Conservation (phyloP, 64 coral and sea anemone species). For the Platygyra sinensis region DNA sequence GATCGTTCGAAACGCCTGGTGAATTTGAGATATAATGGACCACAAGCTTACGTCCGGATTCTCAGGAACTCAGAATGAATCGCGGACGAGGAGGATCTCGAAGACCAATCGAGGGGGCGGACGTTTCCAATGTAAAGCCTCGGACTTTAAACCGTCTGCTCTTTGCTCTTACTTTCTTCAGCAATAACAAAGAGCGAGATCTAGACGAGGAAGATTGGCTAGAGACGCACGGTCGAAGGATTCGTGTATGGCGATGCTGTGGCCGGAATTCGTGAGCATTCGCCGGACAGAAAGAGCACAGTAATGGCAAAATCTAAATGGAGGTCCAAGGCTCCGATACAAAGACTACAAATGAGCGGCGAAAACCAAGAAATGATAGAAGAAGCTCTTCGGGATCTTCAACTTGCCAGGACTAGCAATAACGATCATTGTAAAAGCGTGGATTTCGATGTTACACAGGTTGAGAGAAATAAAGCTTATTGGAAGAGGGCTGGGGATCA, state of each 20-base stretch:
- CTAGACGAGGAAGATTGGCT: background rate
- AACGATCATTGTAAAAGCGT: background rate
- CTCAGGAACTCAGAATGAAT: background rate
- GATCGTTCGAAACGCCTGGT: background rate
- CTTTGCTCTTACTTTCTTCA: background rate
- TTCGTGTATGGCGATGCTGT: background rate
- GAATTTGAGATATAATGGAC: background rate
- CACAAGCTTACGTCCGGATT: background rate
- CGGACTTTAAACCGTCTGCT: background rate
- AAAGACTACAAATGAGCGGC: constrained; percentile 74
- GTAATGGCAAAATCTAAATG: background rate
- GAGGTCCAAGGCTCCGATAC: constrained; percentile 72
- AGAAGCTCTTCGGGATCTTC: constrained; percentile 61
- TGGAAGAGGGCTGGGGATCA: constrained; percentile 78
- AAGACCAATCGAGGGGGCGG: constrained; percentile 38
- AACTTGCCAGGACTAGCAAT: constrained; percentile 1
- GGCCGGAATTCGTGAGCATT: background rate
- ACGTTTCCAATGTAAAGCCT: background rate
- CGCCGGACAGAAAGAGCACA: background rate
- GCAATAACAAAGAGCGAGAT: constrained; percentile 1
- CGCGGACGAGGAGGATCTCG: constrained; percentile 18
- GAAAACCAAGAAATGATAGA: constrained; percentile 71
- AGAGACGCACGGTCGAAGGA: background rate
- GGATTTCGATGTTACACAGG: constrained; percentile 32
- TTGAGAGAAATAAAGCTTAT: constrained; percentile 63